These are phyloP conservation scores for Carlito syrichta DNA, from an alignment of 2,113 vertebrate species.

Conservation along the genomic window DNA sequence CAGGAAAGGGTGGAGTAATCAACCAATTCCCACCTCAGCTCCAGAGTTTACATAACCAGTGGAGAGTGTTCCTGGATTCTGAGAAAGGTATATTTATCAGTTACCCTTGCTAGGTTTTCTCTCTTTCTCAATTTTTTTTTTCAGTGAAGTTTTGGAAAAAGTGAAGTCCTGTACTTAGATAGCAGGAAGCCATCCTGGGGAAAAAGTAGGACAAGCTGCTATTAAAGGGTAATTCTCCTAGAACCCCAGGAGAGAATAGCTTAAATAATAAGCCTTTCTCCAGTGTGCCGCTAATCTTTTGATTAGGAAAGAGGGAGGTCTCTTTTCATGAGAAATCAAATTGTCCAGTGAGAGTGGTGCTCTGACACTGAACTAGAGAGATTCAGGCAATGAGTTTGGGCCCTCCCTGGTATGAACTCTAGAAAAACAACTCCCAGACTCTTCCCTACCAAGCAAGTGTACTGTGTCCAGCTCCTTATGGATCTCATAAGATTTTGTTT, in stretches of 20 bases:
- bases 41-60: neutral
- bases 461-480: neutral
- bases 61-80: neutral
- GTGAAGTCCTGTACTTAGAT: neutral
- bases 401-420: neutral
- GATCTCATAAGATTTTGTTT: constrained; percentile 46
- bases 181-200: neutral
- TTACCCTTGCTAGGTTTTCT: neutral
- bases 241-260: neutral
- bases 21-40: neutral
- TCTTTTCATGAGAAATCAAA: neutral
- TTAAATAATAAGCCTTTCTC: neutral
- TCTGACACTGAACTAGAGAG: neutral
- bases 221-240: neutral
- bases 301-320: neutral
- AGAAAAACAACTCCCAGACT: neutral
- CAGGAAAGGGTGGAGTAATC: neutral
- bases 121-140: neutral
- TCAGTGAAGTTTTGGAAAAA: neutral
- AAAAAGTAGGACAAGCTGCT: neutral
- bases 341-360: neutral
- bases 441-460: neutral
- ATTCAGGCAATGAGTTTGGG: neutral
- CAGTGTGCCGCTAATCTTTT: neutral
- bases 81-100: neutral